Evolutionary conservation across 1,140 invertebrate genomes (phyloP).

Genomic region (Plodia interpunctella): DNA sequence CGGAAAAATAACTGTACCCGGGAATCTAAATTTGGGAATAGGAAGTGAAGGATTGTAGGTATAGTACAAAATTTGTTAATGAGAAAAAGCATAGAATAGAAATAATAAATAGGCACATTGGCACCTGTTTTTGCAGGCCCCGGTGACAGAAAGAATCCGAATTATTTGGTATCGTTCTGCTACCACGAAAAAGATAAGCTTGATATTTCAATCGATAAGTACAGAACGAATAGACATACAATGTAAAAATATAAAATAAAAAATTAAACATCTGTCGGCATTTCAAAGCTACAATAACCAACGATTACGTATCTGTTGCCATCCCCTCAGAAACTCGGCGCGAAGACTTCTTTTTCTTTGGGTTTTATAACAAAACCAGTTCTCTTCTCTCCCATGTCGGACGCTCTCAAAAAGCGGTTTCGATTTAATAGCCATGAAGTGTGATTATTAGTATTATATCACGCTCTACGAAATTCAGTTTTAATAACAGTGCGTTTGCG

Average conservation of each 20-base stretch:
- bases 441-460: conserved; percentile 64
- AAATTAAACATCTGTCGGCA: conserved; percentile 36
- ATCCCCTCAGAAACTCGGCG: conserved; percentile 39
- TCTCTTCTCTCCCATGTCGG: conserved; percentile 56
- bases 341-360: conserved; percentile 49
- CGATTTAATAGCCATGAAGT: conserved; percentile 61
- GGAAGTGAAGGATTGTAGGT: no score
- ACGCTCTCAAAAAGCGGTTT: conserved; percentile 55
- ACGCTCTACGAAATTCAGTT: conserved; percentile 36
- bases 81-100: no score
- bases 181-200: background rate
- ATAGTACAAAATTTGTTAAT: no score
- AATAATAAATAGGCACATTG: no score
- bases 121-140: no score
- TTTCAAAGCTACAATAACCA: conserved; percentile 66
- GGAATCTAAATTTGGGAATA: no score
- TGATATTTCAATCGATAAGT: background rate
- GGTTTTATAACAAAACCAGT: conserved; percentile 55
- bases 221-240: no score
- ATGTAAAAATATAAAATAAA: background rate
- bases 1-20: no score
- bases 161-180: no score
- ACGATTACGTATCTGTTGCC: conserved; percentile 52
- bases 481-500: conserved; percentile 30
- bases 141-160: no score